Percentiles rank a stretch among this genome's conserved stretches.
These are phyloP conservation scores for Sitobion miscanthi DNA, from an alignment of 1,140 invertebrate species.

Conservation along the genomic window DNA sequence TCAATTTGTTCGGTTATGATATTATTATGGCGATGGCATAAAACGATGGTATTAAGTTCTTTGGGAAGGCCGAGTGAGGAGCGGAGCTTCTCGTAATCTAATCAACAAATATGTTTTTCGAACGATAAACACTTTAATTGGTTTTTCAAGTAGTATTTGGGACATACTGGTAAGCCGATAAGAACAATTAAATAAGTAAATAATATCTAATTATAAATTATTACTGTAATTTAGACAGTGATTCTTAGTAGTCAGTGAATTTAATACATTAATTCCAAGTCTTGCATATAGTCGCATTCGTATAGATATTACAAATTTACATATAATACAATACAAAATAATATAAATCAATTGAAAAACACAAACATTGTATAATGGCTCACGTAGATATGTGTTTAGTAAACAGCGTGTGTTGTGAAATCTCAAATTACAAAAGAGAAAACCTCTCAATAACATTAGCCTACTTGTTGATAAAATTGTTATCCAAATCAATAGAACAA, in stretches of 20 bases:
- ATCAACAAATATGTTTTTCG: conserved; percentile 49
- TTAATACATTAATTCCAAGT: conserved; percentile 28
- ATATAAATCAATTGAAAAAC: neutral
- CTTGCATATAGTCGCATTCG: neutral
- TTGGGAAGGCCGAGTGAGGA: neutral
- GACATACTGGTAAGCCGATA: conserved; percentile 44
- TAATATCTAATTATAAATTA: conserved; percentile 55
- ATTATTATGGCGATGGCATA: conserved; percentile 4
- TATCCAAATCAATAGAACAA: neutral
- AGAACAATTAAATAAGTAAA: conserved; percentile 56
- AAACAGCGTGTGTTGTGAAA: neutral
- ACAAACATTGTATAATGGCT: neutral
- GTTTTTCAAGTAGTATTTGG: conserved; percentile 54
- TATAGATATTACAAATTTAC: neutral
- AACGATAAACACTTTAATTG: conserved; percentile 55
- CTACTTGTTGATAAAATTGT: neutral
- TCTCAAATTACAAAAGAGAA: neutral
- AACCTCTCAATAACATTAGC: neutral
- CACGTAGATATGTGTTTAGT: neutral
- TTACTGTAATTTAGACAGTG: conserved; percentile 21
- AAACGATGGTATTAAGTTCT: neutral
- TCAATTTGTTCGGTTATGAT: conserved; percentile 20
- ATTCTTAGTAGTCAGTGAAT: conserved; percentile 16
- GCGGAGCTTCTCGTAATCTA: conserved; percentile 36
- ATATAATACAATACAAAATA: neutral